Evolutionary conservation across 2,888 invertebrate genomes (phyloP).

Genomic region (Drosophila algonquin): DNA sequence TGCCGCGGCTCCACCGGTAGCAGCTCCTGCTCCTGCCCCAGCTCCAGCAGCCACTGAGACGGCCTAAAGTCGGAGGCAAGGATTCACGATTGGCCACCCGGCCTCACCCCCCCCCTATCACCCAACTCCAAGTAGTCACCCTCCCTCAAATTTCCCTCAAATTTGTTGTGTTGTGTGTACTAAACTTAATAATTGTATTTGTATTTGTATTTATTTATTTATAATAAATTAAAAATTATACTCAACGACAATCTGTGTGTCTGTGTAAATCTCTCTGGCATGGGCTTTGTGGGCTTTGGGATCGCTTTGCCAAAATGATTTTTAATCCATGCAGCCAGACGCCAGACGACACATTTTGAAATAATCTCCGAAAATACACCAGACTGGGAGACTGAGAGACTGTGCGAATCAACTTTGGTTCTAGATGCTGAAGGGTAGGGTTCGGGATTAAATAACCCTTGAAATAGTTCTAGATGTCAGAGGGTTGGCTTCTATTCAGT

Average conservation of each 20-base stretch:
- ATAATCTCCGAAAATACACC: slow-evolving; percentile 15
- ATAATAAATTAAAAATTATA: slow-evolving; percentile 72
- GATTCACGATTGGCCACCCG: background rate
- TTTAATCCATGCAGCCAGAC: slow-evolving; percentile 58
- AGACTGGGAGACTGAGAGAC: background rate
- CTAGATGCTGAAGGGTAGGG: too few relatives aligned
- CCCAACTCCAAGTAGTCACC: background rate
- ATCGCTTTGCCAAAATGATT: slow-evolving; percentile 74
- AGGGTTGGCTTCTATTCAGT: too few relatives aligned
- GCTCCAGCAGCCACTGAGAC: slow-evolving; percentile 41
- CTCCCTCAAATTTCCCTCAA: slow-evolving; percentile 4
- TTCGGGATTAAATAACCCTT: too few relatives aligned
- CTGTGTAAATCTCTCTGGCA: background rate
- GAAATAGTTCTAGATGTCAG: too few relatives aligned
- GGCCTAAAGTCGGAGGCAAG: slow-evolving; percentile 36
- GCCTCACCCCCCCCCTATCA: background rate
- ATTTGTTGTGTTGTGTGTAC: slow-evolving; percentile 13
- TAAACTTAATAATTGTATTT: slow-evolving; percentile 63
- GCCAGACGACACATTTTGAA: slow-evolving; percentile 2
- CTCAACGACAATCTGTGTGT: slow-evolving; percentile 21
- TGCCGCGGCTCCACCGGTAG: slow-evolving; percentile 6
- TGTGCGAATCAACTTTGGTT: too few relatives aligned
- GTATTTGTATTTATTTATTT: slow-evolving; percentile 68
- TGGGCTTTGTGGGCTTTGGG: slow-evolving; percentile 43
- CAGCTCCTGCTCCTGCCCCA: slow-evolving; percentile 6